phyloP scores from a whole-genome alignment of 2,888 invertebrate species.

The Hemicrepidius hirtus region DNA sequence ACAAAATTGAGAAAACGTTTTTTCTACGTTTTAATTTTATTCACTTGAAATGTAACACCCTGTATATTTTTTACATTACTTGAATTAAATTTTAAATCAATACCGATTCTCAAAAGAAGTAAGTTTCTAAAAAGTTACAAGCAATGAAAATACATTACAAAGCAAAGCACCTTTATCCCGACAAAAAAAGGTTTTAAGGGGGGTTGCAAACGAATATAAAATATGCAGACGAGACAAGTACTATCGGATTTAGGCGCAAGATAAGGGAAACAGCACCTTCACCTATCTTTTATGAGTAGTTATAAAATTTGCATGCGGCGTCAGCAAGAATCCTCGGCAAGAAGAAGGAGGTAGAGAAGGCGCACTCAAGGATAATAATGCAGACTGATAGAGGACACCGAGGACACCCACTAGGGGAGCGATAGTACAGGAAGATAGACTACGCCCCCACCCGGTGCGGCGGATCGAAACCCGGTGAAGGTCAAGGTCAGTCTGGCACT shows the following conservation, averaged over 20 bases:
- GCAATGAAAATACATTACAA: too few relatives aligned
- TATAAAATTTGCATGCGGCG: constrained; percentile 43
- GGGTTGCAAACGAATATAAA: constrained; percentile 15
- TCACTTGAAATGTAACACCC: too few relatives aligned
- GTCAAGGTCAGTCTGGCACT: constrained; percentile 62
- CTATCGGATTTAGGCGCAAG: constrained; percentile 20
- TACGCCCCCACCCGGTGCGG: constrained; percentile 51
- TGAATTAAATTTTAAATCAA: too few relatives aligned
- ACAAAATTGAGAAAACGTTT: too few relatives aligned
- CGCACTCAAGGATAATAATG: constrained; percentile 23
- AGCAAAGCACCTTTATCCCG: too few relatives aligned
- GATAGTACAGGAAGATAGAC: constrained; percentile 53
- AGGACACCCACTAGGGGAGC: constrained; percentile 38
- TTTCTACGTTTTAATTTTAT: too few relatives aligned
- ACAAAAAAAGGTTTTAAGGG: neutral
- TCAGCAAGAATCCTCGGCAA: constrained; percentile 18
- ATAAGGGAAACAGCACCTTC: constrained; percentile 26
- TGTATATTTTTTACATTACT: too few relatives aligned
- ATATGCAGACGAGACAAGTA: constrained; percentile 27
- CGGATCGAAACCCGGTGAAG: constrained; percentile 62
- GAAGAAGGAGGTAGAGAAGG: constrained; percentile 30
- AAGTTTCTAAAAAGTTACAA: too few relatives aligned
- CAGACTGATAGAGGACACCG: constrained; percentile 39
- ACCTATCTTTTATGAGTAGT: constrained; percentile 34
- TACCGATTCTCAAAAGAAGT: too few relatives aligned